Base-by-base conservation (phyloP, 2,888 invertebrate genomes). In the Thera britannica region DNA sequence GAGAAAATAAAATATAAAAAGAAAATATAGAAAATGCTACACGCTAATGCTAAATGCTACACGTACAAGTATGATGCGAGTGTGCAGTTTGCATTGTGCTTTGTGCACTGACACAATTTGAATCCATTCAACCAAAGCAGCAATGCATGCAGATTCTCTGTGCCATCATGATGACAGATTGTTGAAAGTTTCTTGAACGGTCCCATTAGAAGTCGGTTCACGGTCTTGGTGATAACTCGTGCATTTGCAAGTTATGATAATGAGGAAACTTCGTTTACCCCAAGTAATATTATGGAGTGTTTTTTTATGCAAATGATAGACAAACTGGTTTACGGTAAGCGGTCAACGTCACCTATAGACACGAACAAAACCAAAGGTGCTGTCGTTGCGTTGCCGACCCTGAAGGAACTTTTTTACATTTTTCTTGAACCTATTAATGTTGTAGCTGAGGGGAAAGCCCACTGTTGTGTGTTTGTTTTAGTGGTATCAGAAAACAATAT, bases 41-140 rank as follows among this genome's bases (percentile, higher is more conserved):
- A 49, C 51, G 23, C n/a, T n/a, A n/a, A n/a, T n/a, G n/a, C n/a
- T n/a, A 52, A 23, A 51, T 46, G 51, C 12, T 12, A 23, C n/a
- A 49, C 51, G 23, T 23, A 23, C 7, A 46, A 2, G 44, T 46
- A 7, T 44, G 8, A 44, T 2, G 7, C 9, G 44, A 46, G 44
- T 51, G 12, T 48, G 48, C 36, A 12, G n/a, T 63, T 48, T 70
- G 67, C 66, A 62, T 41, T 49, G 36, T 51, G 49, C 38, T 9
- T 23, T 67, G 54, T 70, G 67, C 67, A 62, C 62, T 67, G 66
- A 68, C 66, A 68, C 57, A 60, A 35, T 67, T 67, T 55, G 51
- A 62, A 49, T 62, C 56, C 58, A 64, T 69, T 65, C 38, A 54
- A 62, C 48, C 55, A 7, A 44, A 52, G 38, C 67, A 41, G 36